A percentile compares a stretch with the other conserved stretches of the same genome.
phyloP scores from a whole-genome alignment of 2,113 vertebrate genomes.

The Caretta caretta region DNA sequence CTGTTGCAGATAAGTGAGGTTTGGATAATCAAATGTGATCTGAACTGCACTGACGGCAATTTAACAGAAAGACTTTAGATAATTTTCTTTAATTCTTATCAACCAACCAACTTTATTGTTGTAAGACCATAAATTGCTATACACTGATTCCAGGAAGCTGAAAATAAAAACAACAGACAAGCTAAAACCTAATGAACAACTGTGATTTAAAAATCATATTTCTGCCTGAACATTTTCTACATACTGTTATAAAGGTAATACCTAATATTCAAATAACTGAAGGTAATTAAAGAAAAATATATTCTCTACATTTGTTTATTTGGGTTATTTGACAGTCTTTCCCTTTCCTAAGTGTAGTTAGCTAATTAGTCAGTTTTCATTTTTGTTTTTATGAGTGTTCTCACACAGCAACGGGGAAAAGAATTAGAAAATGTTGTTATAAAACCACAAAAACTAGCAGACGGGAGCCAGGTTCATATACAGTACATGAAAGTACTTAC shows the following conservation, averaged over 20 bases:
- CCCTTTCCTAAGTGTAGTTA: neutral
- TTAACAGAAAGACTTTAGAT: neutral
- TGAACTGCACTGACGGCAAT: neutral
- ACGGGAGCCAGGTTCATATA: neutral
- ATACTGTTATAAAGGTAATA: neutral
- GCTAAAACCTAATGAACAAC: neutral
- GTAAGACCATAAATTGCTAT: neutral
- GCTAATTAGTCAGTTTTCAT: neutral
- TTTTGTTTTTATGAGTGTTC: neutral
- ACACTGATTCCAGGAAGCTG: neutral
- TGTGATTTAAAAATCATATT: neutral
- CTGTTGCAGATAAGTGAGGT: slow-evolving; percentile 35
- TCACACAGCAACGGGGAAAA: neutral
- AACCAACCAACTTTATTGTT: neutral
- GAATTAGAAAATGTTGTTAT: neutral
- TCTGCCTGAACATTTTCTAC: neutral
- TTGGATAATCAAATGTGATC: neutral
- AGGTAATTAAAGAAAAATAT: neutral
- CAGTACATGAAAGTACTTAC: neutral
- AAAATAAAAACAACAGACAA: neutral
- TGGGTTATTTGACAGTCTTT: neutral
- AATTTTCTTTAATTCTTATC: neutral
- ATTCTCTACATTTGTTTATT: neutral
- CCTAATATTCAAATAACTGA: neutral
- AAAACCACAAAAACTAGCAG: neutral